phyloP scores from a whole-genome alignment of 2,888 invertebrate genomes.

The Tolmerus cingulatus region DNA sequence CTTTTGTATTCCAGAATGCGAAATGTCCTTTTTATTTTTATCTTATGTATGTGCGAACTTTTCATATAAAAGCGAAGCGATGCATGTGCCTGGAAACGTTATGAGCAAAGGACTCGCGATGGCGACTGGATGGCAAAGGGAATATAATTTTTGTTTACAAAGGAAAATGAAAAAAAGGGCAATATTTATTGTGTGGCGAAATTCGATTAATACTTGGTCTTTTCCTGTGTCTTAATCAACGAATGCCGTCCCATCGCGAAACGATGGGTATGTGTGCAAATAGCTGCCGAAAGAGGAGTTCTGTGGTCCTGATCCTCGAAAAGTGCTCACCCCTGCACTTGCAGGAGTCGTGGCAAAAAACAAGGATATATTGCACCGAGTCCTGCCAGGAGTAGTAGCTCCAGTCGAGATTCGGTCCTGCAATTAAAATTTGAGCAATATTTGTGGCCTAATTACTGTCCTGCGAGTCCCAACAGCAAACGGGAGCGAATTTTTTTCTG shows the following conservation, averaged over 20 bases:
- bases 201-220: not conserved
- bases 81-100: not conserved
- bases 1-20: not conserved
- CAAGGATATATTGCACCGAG: not conserved
- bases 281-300: not conserved
- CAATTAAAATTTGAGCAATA: slow-evolving; percentile 37
- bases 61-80: not conserved
- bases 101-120: not conserved
- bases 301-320: not conserved
- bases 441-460: slow-evolving; percentile 34
- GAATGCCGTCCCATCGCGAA: not conserved
- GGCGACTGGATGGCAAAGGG: not conserved
- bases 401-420: not conserved
- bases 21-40: not conserved
- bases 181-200: not conserved
- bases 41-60: not conserved
- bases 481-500: not conserved
- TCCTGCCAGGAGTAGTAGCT: not conserved
- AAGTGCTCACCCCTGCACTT: not conserved
- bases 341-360: not conserved
- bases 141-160: not conserved
- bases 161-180: not conserved
- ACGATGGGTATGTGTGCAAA: not conserved
- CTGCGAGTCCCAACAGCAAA: not conserved
- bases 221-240: not conserved